phyloP scores from a whole-genome alignment of 2,888 invertebrate genomes.

The Sicus ferrugineus region DNA sequence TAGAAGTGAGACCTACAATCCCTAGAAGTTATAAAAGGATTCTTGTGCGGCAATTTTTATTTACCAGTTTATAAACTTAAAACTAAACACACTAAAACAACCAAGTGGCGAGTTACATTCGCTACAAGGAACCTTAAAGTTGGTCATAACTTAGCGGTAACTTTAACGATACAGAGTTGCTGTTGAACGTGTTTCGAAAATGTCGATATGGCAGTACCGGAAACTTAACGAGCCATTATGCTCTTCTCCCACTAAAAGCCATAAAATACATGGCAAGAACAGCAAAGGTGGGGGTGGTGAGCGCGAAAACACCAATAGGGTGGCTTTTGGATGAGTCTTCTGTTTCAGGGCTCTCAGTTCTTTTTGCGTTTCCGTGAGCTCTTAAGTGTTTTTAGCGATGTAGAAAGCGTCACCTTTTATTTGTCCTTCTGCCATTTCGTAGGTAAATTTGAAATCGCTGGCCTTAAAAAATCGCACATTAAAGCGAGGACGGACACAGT shows the following conservation, averaged over 20 bases:
- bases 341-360: not conserved
- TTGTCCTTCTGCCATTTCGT: not conserved
- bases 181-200: not conserved
- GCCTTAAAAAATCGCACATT: not conserved
- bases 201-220: constrained; percentile 20
- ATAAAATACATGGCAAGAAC: not conserved
- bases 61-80: no score
- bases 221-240: constrained; percentile 20
- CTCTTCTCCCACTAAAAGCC: not conserved
- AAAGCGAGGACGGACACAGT: not conserved
- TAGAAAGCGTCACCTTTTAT: not conserved
- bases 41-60: no score
- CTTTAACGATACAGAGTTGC: not conserved
- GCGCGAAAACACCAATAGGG: constrained; percentile 17
- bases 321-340: constrained; percentile 14
- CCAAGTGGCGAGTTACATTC: no score
- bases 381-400: constrained; percentile 20
- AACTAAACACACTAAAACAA: no score
- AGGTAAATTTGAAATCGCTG: constrained; percentile 9
- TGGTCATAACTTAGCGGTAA: no score
- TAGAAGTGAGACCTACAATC: no score
- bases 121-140: no score
- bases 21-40: no score
- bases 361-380: constrained; percentile 23
- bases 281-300: constrained; percentile 25